phyloP scores from a whole-genome alignment of 2,113 vertebrate species.

The Microcebus jonahi region DNA sequence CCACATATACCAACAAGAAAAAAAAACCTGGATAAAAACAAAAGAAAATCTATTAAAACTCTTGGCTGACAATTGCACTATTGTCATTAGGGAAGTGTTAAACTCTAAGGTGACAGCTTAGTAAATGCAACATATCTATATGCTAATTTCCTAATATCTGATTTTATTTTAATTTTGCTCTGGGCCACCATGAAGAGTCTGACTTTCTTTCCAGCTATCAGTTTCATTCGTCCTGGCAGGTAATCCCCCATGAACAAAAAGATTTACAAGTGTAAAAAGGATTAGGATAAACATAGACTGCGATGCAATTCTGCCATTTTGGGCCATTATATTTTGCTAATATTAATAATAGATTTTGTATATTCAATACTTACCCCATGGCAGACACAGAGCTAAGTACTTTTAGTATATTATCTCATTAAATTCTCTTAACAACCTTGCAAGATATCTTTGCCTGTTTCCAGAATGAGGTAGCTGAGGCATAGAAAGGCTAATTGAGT shows the following conservation, averaged over 20 bases:
- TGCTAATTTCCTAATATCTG: constrained; percentile 60
- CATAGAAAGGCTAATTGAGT: not conserved
- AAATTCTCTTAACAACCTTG: not conserved
- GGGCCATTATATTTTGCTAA: constrained; percentile 23
- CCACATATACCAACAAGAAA: not conserved
- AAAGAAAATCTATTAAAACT: not conserved
- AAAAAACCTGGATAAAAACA: not conserved
- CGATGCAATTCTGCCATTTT: not conserved
- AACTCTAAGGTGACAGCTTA: constrained; percentile 49
- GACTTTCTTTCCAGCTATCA: constrained; percentile 34
- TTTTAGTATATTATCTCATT: not conserved
- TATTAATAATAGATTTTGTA: constrained; percentile 18
- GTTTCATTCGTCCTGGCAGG: constrained; percentile 45
- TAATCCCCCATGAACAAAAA: constrained; percentile 18
- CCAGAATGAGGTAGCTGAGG: not conserved
- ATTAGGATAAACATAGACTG: not conserved
- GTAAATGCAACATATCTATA: constrained; percentile 15
- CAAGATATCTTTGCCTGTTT: constrained; percentile 6
- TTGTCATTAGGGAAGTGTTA: constrained; percentile 16
- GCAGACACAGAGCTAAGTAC: not conserved
- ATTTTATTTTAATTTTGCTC: constrained; percentile 59
- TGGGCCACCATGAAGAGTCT: not conserved
- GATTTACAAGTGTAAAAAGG: constrained; percentile 12
- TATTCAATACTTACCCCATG: not conserved
- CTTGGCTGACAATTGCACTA: not conserved